phyloP scores from a whole-genome alignment of 1,140 invertebrate species.

The Pseudomyrmex concolor region DNA sequence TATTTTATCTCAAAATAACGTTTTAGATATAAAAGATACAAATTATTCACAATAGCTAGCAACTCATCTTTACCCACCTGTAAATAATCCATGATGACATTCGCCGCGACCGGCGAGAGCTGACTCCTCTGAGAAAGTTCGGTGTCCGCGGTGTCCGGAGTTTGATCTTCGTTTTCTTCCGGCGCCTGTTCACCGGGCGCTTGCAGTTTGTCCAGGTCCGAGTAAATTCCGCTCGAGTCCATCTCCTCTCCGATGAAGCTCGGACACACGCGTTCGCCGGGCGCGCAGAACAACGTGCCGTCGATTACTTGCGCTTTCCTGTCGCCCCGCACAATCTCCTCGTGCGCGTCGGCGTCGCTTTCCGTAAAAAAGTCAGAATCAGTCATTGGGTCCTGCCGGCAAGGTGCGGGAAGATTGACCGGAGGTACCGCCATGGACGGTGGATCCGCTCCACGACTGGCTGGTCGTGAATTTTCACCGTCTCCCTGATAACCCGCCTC shows the following conservation, averaged over 20 bases:
- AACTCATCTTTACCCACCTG: conserved; percentile 61
- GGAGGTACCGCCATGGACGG: conserved; percentile 85
- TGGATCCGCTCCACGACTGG: conserved; percentile 90
- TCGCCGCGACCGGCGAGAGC: conserved; percentile 72
- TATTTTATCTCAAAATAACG: not conserved
- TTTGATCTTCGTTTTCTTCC: conserved; percentile 76
- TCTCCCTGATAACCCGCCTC: conserved; percentile 94
- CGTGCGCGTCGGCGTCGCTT: conserved; percentile 92
- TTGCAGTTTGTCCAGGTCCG: conserved; percentile 90
- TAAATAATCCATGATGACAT: conserved; percentile 73
- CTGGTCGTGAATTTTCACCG: conserved; percentile 92
- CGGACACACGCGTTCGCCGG: conserved; percentile 81
- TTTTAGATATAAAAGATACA: not conserved
- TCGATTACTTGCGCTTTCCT: conserved; percentile 90
- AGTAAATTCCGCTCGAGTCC: conserved; percentile 94
- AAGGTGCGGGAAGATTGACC: conserved; percentile 78
- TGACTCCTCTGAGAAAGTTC: conserved; percentile 82
- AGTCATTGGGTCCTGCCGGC: conserved; percentile 92
- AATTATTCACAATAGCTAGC: not conserved
- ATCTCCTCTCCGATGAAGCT: conserved; percentile 88
- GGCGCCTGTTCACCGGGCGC: conserved; percentile 69
- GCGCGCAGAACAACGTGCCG: conserved; percentile 91
- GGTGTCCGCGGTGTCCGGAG: conserved; percentile 80
- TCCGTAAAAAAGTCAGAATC: conserved; percentile 96
- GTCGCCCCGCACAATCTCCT: conserved; percentile 90